A percentile compares a stretch with the other conserved stretches of the same genome.
Conservation (phyloP, 2,888 invertebrate genomes). For the Lasioglossum marginatum region DNA sequence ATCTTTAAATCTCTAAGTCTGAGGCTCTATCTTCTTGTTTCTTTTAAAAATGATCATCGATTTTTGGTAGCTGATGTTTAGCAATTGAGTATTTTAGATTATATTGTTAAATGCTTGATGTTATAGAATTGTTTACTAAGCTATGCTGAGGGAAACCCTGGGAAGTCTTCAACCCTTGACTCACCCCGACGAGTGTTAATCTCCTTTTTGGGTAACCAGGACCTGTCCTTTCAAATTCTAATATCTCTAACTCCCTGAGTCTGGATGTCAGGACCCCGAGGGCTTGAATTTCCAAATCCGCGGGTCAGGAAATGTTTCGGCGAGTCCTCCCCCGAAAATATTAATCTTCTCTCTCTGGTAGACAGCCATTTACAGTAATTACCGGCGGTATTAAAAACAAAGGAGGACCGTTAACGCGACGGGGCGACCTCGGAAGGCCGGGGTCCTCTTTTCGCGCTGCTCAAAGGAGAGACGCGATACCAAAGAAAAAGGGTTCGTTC, state of each 20-base stretch:
- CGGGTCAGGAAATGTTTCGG: not conserved
- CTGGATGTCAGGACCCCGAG: not conserved
- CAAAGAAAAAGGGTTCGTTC: constrained; percentile 63
- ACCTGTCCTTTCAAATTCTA: not conserved
- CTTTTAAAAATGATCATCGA: not conserved
- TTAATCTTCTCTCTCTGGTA: constrained; percentile 30
- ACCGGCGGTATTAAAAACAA: constrained; percentile 19
- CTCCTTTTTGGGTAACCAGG: not conserved
- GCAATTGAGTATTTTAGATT: too few species aligned
- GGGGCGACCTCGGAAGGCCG: constrained; percentile 45
- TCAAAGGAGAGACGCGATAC: constrained; percentile 42
- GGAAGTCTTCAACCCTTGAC: too few species aligned
- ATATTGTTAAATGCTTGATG: too few species aligned
- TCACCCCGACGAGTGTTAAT: not conserved
- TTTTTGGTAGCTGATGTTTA: too few species aligned
- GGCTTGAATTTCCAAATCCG: not conserved
- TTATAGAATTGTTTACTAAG: too few species aligned
- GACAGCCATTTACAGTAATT: constrained; percentile 44
- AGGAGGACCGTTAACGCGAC: constrained; percentile 37
- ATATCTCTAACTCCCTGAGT: not conserved
- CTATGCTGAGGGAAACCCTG: too few species aligned
- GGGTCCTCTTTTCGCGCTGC: constrained; percentile 20
- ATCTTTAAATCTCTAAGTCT: not conserved
- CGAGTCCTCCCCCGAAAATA: constrained; percentile 2
- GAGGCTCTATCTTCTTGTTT: not conserved